Percentiles rank a stretch among this genome's conserved stretches.
Evolutionary conservation across 2,888 invertebrate species (phyloP).

Genomic region (Spisula subtruncata): DNA sequence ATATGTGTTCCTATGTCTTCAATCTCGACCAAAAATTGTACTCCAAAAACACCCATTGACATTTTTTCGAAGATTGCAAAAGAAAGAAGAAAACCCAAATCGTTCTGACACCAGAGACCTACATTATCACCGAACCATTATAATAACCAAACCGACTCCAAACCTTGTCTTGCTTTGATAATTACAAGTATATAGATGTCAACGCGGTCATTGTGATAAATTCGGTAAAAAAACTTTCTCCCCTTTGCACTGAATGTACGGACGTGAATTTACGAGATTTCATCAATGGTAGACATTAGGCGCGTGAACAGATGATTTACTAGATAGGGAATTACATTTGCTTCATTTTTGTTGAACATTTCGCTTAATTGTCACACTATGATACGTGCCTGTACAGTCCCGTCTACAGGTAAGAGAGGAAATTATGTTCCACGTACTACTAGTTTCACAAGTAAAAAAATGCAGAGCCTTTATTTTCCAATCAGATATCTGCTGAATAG

Average conservation of each 20-base stretch:
- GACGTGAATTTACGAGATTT: conserved; percentile 54
- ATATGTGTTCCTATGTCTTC: no score
- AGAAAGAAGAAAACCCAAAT: not conserved
- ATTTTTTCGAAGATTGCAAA: not conserved
- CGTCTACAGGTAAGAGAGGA: not conserved
- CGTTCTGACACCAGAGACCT: not conserved
- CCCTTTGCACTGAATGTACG: conserved; percentile 30
- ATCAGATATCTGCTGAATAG: no score
- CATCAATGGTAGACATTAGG: conserved; percentile 40
- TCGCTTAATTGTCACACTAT: conserved; percentile 38
- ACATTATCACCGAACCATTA: not conserved
- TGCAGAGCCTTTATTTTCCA: no score
- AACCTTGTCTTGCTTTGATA: conserved; percentile 36
- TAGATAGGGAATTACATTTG: conserved; percentile 32
- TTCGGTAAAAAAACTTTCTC: conserved; percentile 34
- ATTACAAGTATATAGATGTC: conserved; percentile 38
- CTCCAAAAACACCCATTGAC: not conserved
- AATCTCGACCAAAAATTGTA: no score
- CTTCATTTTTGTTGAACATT: conserved; percentile 36
- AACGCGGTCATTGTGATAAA: conserved; percentile 45
- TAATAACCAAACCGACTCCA: conserved; percentile 10
- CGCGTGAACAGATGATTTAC: conserved; percentile 48
- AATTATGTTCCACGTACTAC: not conserved
- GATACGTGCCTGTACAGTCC: not conserved
- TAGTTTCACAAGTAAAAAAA: no score